Evolutionary conservation across 2,888 invertebrate genomes (phyloP).

Genomic region (Chironomus tentans): DNA sequence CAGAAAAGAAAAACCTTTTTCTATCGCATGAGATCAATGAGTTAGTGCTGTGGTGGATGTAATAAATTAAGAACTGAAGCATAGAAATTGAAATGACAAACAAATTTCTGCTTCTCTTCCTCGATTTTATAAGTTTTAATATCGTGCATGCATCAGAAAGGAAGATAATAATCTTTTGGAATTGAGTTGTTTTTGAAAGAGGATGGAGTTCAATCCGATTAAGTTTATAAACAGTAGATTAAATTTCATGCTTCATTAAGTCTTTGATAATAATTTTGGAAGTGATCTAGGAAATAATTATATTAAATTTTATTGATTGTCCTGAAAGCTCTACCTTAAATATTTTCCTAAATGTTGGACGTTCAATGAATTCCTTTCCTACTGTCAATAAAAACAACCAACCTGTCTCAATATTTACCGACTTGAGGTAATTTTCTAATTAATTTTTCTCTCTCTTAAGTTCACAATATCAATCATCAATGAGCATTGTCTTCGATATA

Average conservation of each 20-base stretch:
- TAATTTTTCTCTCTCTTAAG: no score
- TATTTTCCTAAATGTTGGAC: no score
- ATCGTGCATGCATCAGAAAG: neutral
- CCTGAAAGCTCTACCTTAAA: no score
- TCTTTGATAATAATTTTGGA: no score
- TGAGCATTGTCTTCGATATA: no score
- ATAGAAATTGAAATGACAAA: conserved; percentile 11
- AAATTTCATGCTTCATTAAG: neutral
- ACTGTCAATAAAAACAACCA: no score
- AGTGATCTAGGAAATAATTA: no score
- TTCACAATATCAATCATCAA: no score
- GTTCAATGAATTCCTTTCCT: no score
- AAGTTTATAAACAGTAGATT: neutral
- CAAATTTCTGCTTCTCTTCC: neutral
- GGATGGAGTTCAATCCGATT: neutral
- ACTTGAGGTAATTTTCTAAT: no score
- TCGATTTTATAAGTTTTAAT: neutral
- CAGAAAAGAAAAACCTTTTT: neutral
- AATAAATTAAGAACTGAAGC: conserved; percentile 4
- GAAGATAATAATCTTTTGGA: neutral
- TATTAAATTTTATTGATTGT: no score
- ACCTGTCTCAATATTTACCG: no score
- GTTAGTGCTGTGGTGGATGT: neutral
- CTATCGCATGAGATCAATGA: neutral
- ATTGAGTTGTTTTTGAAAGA: neutral